A percentile compares a stretch with the other conserved stretches of the same genome.
Conservation (phyloP, 1,140 invertebrate species). For the Hypothenemus hampei region DNA sequence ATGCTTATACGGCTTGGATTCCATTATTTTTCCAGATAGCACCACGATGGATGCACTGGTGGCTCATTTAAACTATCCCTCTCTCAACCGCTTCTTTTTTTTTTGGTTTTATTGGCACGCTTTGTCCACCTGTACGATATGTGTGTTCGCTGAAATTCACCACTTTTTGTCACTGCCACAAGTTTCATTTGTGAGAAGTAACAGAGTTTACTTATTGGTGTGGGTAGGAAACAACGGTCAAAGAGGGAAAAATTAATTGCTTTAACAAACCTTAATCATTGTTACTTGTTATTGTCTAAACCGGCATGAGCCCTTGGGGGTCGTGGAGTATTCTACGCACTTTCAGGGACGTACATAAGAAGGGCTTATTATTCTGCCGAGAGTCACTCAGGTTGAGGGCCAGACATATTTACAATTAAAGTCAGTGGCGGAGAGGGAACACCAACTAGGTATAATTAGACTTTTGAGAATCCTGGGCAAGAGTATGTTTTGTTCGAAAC, state of each 20-base stretch:
- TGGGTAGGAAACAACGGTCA: too few species aligned
- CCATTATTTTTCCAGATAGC: constrained; percentile 29
- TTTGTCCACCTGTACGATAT: constrained; percentile 14
- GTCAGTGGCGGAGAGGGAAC: not conserved
- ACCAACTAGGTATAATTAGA: not conserved
- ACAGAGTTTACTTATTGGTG: too few species aligned
- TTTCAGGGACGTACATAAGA: constrained; percentile 9
- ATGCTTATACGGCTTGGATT: constrained; percentile 24
- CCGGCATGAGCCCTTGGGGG: too few species aligned
- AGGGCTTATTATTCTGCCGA: constrained; percentile 6
- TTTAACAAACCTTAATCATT: too few species aligned
- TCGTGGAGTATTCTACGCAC: not conserved
- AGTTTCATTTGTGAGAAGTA: too few species aligned
- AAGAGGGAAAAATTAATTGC: too few species aligned
- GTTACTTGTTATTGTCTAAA: too few species aligned
- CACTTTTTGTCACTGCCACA: too few species aligned
- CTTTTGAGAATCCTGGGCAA: not conserved
- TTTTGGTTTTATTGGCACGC: constrained; percentile 13
- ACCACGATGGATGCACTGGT: constrained; percentile 20
- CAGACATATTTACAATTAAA: constrained; percentile 11
- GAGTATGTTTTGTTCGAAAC: not conserved
- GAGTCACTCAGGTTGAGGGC: constrained; percentile 6
- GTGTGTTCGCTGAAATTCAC: too few species aligned
- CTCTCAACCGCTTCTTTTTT: too few species aligned
- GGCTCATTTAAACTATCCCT: constrained; percentile 16